Evolutionary conservation across 2,797 vertebrate genomes (phyloP), one percentile per base, ranked within the genome.

Genomic region (Poecilia velifera): DNA sequence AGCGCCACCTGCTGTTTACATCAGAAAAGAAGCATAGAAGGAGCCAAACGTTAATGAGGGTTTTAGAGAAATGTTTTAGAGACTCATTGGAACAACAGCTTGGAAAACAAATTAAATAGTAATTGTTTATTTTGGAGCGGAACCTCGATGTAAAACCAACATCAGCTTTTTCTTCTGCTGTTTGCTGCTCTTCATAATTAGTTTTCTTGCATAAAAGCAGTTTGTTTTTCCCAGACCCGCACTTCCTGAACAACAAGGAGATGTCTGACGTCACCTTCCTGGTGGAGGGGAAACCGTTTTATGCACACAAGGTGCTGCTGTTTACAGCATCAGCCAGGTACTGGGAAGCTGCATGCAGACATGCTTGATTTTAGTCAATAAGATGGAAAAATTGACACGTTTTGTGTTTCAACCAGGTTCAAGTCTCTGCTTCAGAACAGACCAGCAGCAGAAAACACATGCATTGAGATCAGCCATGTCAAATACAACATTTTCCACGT

Each of bases 381-480:
- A 75, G 28, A 3, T 3, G 0, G 18, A 14, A 6, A 28, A 57
- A 74, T 16, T 12, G n/a, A 31, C 34, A 16, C 14, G 20, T 12
- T 57, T 31, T 7, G 2, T 72, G 34, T 78, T 78, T 68, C 41
- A 14, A 72, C 6, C 86, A 99, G 98, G 96, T 99, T 99, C 96
- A 99, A 99, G 94, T 97, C 97, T 0, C 87, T 99, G 85, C 97
- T 99, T n/a, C 97, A 97, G 80, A 99, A 97, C 96, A 96, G 98
- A 89, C 97, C 98, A 0, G 95, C 97, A 9, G 96, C 97, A 20
- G 98, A 99, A 81, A 98, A 97, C 95, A 98, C 97, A 84, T 99
- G 98, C 86, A 99, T 99, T 81, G 98, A 99, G 94, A 99, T 99
- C 85, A 98, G 97, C 90, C 98, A 99, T 0, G 97, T 99, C 94